A percentile compares a stretch with the other conserved stretches of the same genome.
Conservation (phyloP, 2,113 vertebrate species). For the Chloropsis hardwickii region DNA sequence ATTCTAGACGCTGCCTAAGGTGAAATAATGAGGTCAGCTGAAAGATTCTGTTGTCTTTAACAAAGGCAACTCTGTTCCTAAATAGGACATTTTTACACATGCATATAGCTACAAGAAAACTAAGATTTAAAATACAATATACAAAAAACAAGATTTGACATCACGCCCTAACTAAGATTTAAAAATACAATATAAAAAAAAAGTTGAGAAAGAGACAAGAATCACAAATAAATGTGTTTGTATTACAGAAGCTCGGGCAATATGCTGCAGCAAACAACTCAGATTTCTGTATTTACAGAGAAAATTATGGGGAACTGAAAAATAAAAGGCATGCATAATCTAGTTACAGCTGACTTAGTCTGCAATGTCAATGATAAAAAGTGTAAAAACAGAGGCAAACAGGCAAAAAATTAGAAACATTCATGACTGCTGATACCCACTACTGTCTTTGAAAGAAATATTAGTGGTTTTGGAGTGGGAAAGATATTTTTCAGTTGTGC, state of each 20-base stretch:
- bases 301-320: slow-evolving; percentile 53
- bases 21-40: background rate
- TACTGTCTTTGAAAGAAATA: slow-evolving; percentile 21
- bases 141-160: too few relatives aligned
- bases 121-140: background rate
- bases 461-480: slow-evolving; percentile 10
- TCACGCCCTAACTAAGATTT: background rate
- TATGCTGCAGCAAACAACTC: background rate
- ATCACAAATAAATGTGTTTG: background rate
- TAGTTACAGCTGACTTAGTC: slow-evolving; percentile 35
- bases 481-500: slow-evolving; percentile 31
- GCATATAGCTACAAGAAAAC: background rate
- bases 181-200: background rate
- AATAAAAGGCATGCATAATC: slow-evolving; percentile 46
- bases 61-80: background rate
- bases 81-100: background rate
- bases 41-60: background rate
- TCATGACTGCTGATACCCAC: slow-evolving; percentile 8
- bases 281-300: slow-evolving; percentile 46
- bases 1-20: background rate
- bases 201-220: background rate
- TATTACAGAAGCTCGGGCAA: background rate
- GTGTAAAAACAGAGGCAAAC: background rate
- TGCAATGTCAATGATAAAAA: slow-evolving; percentile 6
- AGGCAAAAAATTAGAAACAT: slow-evolving; percentile 50